phyloP scores from a whole-genome alignment of 2,888 invertebrate genomes.

The Apotomis turbidana region DNA sequence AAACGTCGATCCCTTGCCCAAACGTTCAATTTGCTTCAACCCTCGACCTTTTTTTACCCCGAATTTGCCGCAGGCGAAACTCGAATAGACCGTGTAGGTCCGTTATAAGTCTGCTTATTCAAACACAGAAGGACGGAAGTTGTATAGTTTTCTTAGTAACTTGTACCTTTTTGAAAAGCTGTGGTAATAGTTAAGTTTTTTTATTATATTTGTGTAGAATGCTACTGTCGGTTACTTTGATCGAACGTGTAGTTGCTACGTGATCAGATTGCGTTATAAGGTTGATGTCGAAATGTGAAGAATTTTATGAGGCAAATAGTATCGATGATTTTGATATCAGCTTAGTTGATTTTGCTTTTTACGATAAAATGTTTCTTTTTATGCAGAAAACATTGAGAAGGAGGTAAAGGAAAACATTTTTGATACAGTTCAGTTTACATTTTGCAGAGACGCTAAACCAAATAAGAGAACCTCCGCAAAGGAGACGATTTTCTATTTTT shows the following conservation, averaged over 20 bases:
- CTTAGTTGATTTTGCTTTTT: background rate
- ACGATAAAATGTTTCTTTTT: too few species aligned
- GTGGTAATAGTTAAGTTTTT: background rate
- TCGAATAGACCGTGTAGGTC: constrained; percentile 25
- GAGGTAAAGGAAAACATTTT: too few species aligned
- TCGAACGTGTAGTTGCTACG: background rate
- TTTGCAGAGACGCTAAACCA: too few species aligned
- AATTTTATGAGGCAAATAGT: background rate
- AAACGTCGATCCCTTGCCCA: constrained; percentile 47
- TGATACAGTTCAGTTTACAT: too few species aligned
- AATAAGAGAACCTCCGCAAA: too few species aligned
- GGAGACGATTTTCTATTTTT: too few species aligned
- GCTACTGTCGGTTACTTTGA: background rate
- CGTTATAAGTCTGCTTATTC: background rate
- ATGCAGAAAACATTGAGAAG: too few species aligned
- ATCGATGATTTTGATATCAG: background rate
- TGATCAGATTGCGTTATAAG: background rate
- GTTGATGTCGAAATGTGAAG: background rate
- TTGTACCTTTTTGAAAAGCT: background rate
- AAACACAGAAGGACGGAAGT: background rate
- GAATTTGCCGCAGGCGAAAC: constrained; percentile 45
- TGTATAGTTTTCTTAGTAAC: background rate
- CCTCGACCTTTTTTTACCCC: constrained; percentile 46
- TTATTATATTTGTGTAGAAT: background rate
- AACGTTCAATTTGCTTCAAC: constrained; percentile 49